Percentiles rank a stretch among this genome's conserved stretches.
These are phyloP conservation scores for Sinocyclocheilus grahami DNA, from an alignment of 2,113 vertebrate genomes.

Conservation along the genomic window DNA sequence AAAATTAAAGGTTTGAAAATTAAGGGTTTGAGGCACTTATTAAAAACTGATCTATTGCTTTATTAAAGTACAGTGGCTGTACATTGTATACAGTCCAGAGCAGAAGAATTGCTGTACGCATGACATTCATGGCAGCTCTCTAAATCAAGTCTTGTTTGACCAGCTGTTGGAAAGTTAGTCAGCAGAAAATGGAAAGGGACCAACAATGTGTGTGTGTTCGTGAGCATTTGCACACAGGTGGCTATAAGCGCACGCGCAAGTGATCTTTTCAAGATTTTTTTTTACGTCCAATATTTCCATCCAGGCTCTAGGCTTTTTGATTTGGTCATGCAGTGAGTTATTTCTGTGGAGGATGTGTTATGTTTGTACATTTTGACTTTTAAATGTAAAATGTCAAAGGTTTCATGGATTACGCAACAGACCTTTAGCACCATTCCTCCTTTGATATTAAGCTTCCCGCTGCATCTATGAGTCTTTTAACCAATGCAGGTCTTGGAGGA, in stretches of 20 bases:
- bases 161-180: constrained; percentile 52
- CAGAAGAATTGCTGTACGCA: constrained; percentile 10
- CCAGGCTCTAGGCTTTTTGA: not conserved
- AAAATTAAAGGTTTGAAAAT: no score
- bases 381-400: not conserved
- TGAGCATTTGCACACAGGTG: not conserved
- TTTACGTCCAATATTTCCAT: not conserved
- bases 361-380: not conserved
- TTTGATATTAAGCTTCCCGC: not conserved
- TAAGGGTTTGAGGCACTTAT: not conserved
- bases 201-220: not conserved
- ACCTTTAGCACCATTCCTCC: not conserved
- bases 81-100: not conserved
- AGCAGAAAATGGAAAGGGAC: constrained; percentile 16
- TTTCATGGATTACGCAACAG: not conserved
- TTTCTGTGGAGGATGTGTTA: not conserved
- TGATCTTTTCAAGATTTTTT: not conserved
- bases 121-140: not conserved
- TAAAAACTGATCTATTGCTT: not conserved
- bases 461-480: not conserved
- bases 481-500: not conserved
- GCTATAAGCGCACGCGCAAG: no score
- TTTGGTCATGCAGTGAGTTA: not conserved
- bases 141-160: constrained; percentile 47
- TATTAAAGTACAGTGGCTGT: not conserved